phyloP scores from a whole-genome alignment of 2,797 vertebrate species.

The Vespertilio murinus region DNA sequence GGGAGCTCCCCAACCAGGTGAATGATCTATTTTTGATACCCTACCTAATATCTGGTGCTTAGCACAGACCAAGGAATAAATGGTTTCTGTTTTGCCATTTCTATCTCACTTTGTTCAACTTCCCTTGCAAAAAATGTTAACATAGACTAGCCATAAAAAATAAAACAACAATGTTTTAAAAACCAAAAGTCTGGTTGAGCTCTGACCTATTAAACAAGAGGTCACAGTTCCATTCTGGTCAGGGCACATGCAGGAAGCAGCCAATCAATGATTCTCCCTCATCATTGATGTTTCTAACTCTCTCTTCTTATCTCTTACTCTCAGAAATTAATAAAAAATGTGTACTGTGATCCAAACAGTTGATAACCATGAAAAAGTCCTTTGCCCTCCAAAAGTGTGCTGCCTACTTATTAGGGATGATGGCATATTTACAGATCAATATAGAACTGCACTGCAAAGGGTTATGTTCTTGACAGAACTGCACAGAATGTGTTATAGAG shows the following conservation, averaged over 20 bases:
- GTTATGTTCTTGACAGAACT: background rate
- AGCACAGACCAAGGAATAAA: background rate
- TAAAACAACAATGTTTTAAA: background rate
- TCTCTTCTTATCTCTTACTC: too few relatives aligned
- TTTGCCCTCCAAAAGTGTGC: background rate
- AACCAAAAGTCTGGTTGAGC: background rate
- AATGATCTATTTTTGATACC: background rate
- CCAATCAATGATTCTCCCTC: too few relatives aligned
- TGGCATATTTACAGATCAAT: background rate
- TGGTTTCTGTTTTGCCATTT: background rate
- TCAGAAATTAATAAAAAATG: too few relatives aligned
- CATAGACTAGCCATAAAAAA: background rate
- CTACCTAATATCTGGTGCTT: background rate
- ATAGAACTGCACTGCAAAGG: background rate
- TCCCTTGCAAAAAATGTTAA: background rate
- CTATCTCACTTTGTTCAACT: background rate
- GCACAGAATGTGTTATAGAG: background rate
- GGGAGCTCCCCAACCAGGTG: rapidly evolving
- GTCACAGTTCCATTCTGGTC: too few relatives aligned
- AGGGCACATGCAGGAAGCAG: too few relatives aligned
- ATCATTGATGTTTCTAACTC: too few relatives aligned
- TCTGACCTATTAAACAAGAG: too few relatives aligned
- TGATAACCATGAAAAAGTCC: background rate
- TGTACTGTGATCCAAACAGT: background rate
- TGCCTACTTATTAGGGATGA: background rate